A percentile compares a stretch with the other conserved stretches of the same genome.
Evolutionary conservation across 2,113 vertebrate species (phyloP).

Genomic region (Phalacrocorax pelagicus): DNA sequence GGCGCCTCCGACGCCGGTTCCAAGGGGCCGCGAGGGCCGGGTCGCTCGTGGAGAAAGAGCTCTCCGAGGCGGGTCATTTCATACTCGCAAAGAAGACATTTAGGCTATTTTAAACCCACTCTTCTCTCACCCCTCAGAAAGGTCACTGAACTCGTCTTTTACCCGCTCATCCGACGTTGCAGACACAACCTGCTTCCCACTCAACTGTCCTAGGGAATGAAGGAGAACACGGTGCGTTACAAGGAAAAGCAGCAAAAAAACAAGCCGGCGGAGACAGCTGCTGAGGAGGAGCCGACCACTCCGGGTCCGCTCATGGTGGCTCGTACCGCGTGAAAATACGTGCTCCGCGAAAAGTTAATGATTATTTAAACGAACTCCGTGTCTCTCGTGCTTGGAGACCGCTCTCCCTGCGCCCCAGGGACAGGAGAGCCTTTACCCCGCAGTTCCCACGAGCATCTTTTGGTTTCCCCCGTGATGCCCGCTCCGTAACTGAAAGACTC

Average conservation of each 20-base stretch:
- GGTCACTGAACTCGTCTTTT: slow-evolving; percentile 85
- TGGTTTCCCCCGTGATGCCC: background rate
- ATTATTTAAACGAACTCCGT: background rate
- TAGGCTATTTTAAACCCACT: slow-evolving; percentile 76
- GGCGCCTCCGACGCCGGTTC: rapidly evolving
- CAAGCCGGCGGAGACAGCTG: background rate
- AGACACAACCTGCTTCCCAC: slow-evolving; percentile 70
- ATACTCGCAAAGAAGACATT: slow-evolving; percentile 65
- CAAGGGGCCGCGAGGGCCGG: background rate
- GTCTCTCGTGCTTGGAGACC: rapidly evolving
- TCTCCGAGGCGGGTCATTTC: background rate
- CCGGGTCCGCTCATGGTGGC: rapidly evolving
- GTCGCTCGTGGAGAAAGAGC: background rate
- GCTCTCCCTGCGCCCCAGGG: background rate
- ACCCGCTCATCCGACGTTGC: slow-evolving; percentile 79
- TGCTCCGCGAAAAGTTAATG: rapidly evolving
- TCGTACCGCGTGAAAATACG: rapidly evolving
- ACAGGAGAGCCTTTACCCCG: background rate
- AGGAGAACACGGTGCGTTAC: slow-evolving; percentile 56
- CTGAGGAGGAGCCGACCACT: background rate
- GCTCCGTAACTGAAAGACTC: background rate
- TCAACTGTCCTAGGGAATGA: slow-evolving; percentile 72
- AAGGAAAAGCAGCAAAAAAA: background rate
- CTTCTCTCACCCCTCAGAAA: slow-evolving; percentile 93
- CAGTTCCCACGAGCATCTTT: background rate